A percentile compares a stretch with the other conserved stretches of the same genome.
phyloP scores from a whole-genome alignment of 2,888 invertebrate genomes.

The Dinocampus coccinellae region DNA sequence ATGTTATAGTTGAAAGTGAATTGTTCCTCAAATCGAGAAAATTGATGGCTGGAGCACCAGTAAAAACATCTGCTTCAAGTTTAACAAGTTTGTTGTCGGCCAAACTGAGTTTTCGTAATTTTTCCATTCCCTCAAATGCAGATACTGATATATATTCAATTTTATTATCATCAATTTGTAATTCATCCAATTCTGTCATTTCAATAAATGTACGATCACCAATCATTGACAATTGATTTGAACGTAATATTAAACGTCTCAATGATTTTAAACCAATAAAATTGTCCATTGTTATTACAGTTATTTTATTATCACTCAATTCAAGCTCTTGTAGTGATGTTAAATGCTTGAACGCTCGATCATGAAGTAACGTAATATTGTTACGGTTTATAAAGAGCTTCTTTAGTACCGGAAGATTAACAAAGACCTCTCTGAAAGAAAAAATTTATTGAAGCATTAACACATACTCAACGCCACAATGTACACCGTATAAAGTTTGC shows the following conservation, averaged over 20 bases:
- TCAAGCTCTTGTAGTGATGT: slow-evolving; percentile 84
- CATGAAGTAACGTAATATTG: slow-evolving; percentile 85
- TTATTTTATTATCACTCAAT: slow-evolving; percentile 83
- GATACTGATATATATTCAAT: slow-evolving; percentile 81
- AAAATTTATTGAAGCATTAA: slow-evolving; percentile 17
- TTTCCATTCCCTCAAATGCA: slow-evolving; percentile 82
- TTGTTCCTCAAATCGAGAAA: slow-evolving; percentile 85
- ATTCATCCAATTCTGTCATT: slow-evolving; percentile 79
- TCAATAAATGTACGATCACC: slow-evolving; percentile 86
- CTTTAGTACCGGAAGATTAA: slow-evolving; percentile 79
- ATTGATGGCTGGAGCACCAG: slow-evolving; percentile 79
- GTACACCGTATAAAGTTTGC: neutral
- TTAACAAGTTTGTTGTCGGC: slow-evolving; percentile 82
- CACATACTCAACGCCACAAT: neutral
- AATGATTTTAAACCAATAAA: slow-evolving; percentile 83
- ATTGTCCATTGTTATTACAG: slow-evolving; percentile 81
- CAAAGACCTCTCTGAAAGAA: slow-evolving; percentile 75
- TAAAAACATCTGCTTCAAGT: slow-evolving; percentile 80
- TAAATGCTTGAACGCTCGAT: slow-evolving; percentile 84
- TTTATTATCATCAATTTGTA: slow-evolving; percentile 79
- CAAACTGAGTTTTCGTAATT: slow-evolving; percentile 79
- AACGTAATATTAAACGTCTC: slow-evolving; percentile 80
- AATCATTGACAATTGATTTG: slow-evolving; percentile 82
- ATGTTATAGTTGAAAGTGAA: slow-evolving; percentile 81
- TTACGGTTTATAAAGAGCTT: slow-evolving; percentile 88